Base-by-base conservation (phyloP, 1,140 invertebrate genomes). In the Aphis craccivora region DNA sequence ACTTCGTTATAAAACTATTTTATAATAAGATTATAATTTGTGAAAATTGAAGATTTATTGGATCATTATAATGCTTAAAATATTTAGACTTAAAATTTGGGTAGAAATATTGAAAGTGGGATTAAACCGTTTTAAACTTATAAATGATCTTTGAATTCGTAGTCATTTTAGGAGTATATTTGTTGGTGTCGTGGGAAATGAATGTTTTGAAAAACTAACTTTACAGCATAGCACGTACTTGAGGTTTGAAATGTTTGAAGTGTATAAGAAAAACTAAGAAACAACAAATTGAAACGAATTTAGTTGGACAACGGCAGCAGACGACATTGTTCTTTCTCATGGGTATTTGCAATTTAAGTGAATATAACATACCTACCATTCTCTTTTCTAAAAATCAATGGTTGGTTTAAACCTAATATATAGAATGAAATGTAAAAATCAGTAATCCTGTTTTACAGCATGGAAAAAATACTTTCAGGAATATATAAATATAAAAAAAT, bases 231-330 rank as follows among this genome's bases (percentile, higher is more conserved):
- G 84, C 43, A 48, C 86, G 43, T 45, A 20, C 30, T 22, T n/a
- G 45, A 43, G 40, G 30, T 87, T 25, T 5, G 84, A 43, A 87
- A 87, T 87, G 86, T 87, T 87, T 2, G 45, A n/a, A 43, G 86
- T 48, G 25, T 87, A 20, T 87, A 45, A 48, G 25, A 23, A 86
- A 30, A 22, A 83, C n/a, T 35, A 37, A n/a, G 18, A 18, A 51
- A 87, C 48, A 87, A 87, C 86, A 87, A 87, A 87, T 87, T 87
- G 45, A 87, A 87, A 87, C 43, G 86, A 87, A 87, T 87, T 87
- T 87, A 51, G 86, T 45, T 87, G 86, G 86, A 51, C 51, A 87
- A 87, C 86, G 30, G 43, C 5, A 45, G 84, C 11, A 25, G 86
- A 87, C 45, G n/a, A 48, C 45, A 87, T 87, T 87, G 43, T 87